A percentile compares a stretch with the other conserved stretches of the same genome.
Conservation (phyloP, 2,797 vertebrate genomes). For the Oreonectes daqikongensis region DNA sequence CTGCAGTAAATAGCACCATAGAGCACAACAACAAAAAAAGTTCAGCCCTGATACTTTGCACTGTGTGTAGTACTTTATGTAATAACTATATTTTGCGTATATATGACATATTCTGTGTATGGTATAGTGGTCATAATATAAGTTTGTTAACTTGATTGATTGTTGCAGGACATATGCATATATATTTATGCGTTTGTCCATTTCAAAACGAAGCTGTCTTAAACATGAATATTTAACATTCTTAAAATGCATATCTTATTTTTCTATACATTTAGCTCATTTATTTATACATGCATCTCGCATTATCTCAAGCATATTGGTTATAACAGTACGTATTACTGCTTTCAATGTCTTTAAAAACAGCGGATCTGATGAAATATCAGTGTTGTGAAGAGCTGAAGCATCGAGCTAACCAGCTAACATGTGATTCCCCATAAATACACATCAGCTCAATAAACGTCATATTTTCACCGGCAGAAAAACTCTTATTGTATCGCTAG, state of each 20-base stretch:
- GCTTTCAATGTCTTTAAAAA: not conserved
- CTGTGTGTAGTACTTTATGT: too few species aligned
- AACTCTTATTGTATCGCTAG: not conserved
- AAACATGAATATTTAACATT: too few species aligned
- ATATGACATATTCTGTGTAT: too few species aligned
- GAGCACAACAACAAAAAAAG: not conserved
- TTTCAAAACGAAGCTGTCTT: too few species aligned
- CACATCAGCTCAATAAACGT: not conserved
- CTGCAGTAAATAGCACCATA: not conserved
- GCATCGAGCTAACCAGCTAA: not conserved
- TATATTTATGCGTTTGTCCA: too few species aligned
- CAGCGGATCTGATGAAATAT: not conserved
- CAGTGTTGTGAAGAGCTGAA: not conserved
- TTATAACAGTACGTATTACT: not conserved
- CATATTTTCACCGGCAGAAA: not conserved
- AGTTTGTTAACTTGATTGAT: too few species aligned
- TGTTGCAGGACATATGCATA: too few species aligned
- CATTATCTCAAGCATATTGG: not conserved
- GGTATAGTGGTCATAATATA: too few species aligned
- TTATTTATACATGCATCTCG: not conserved
- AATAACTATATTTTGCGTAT: too few species aligned
- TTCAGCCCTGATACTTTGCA: too few species aligned
- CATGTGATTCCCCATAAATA: not conserved
- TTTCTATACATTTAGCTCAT: not conserved
- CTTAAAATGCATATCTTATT: too few species aligned